Evolutionary conservation across 2,797 vertebrate genomes (phyloP).

Genomic region (Rhinogobio ventralis): DNA sequence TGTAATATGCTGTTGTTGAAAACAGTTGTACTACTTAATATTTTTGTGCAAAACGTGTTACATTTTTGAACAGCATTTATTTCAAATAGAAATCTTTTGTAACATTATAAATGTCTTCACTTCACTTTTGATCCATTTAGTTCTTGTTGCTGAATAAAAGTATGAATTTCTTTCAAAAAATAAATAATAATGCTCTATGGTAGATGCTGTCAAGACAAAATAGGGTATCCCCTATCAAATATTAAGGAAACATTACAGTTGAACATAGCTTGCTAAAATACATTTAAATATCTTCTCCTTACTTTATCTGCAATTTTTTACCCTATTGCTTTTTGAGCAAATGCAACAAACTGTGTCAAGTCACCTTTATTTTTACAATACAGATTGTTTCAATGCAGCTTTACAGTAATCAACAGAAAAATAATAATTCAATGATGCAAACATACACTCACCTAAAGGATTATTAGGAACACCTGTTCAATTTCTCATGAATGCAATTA

Average conservation of each 20-base stretch:
- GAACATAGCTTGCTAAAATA: background rate
- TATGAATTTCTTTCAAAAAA: background rate
- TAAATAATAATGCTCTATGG: background rate
- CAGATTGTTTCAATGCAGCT: background rate
- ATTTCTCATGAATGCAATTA: too few relatives aligned
- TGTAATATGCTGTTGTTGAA: background rate
- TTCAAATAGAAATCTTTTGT: too few relatives aligned
- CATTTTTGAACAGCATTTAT: too few relatives aligned
- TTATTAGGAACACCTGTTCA: too few relatives aligned
- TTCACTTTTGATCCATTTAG: too few relatives aligned
- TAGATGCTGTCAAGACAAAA: background rate
- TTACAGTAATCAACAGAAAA: background rate
- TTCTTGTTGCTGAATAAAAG: background rate
- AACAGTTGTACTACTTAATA: too few relatives aligned
- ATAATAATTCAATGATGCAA: background rate
- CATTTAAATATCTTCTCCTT: background rate
- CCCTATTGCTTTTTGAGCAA: too few relatives aligned
- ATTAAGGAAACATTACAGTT: background rate
- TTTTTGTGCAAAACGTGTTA: too few relatives aligned
- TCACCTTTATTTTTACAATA: background rate
- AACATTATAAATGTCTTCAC: too few relatives aligned
- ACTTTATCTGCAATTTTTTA: background rate
- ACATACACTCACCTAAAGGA: too few relatives aligned
- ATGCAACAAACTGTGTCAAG: constrained; percentile 2
- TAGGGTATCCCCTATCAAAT: background rate